Evolutionary conservation across 2,888 invertebrate genomes (phyloP).

Genomic region (Drosophila nigritarsus): DNA sequence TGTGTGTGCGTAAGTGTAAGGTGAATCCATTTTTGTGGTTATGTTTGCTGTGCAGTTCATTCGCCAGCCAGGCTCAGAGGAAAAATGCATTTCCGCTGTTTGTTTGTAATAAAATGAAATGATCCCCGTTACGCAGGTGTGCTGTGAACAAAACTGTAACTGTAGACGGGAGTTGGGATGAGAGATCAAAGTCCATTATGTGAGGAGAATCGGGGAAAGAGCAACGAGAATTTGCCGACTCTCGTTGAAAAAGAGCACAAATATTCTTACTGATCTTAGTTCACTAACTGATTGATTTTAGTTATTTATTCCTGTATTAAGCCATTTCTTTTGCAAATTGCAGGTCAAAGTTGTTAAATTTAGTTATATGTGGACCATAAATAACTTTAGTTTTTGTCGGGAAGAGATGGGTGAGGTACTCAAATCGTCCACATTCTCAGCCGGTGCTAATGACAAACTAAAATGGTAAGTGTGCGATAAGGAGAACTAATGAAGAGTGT

Average conservation of each 20-base stretch:
- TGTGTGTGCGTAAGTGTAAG: constrained; percentile 34
- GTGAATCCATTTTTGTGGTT: constrained; percentile 57
- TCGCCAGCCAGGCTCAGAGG: constrained; percentile 3
- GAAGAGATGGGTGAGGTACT: constrained; percentile 99
- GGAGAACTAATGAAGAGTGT: accelerated
- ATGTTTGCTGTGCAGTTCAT: constrained; percentile 25
- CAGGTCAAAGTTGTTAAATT: constrained; percentile 99
- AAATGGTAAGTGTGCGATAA: constrained; percentile 91
- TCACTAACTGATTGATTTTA: not conserved
- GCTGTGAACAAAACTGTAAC: constrained; percentile 30
- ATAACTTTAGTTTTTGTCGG: constrained; percentile 99
- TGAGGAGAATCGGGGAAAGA: not conserved
- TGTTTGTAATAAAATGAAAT: not conserved
- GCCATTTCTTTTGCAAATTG: constrained; percentile 79
- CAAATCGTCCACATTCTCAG: constrained; percentile 99
- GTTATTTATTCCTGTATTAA: not conserved
- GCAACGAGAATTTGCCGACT: not conserved
- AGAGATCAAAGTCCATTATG: constrained; percentile 1
- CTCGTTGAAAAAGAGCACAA: not conserved
- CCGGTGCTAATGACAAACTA: constrained; percentile 99
- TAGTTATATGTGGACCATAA: constrained; percentile 99
- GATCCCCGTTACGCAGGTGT: constrained; percentile 48
- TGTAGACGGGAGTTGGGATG: constrained; percentile 4
- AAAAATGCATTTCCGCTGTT: constrained; percentile 63
- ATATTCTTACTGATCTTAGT: not conserved